Base-by-base conservation (phyloP, 2,888 invertebrate species). In the Creontiades dilutus region DNA sequence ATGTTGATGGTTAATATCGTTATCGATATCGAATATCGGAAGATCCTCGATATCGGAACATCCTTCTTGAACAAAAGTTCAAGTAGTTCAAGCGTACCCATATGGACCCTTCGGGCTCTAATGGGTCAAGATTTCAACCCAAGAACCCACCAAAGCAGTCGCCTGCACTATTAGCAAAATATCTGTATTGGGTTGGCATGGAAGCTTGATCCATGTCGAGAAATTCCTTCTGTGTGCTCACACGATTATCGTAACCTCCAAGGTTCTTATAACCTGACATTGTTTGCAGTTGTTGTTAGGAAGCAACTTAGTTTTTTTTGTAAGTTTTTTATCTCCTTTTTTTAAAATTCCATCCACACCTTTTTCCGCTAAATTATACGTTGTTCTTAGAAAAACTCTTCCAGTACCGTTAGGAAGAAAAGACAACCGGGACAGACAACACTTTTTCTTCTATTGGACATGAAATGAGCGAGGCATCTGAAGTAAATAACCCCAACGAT, bases 391-490 rank as follows among this genome's bases (percentile, higher is more conserved):
- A 37, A 37, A 37, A 37, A 37, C 37, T 37, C 37, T 37, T 7
- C 37, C 37, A 37, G 37, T 37, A 37, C 37, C 37, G 23, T 5
- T 7, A 23, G 23, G 27, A 68, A 23, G 9, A n/a, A 19, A 61
- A 14, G 23, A 23, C 19, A 68, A 19, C 12, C 23, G 23, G 23
- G 68, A n/a, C 57, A n/a, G 16, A 57, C n/a, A 7, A 57, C 0
- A 14, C 57, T 57, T n/a, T n/a, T 57, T n/a, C n/a, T 14, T 7
- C 57, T 23, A 19, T 23, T 68, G 68, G 57, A 61, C 52, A 85
- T 85, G 85, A 85, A 85, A 85, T 85, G 85, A 57, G 46, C 76
- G 88, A 52, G 78, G 76, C 55, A 47, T 76, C 27, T 23, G 55
- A 76, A 23, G 88, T 12, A n/a, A 9, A 47, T 68, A 47, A 23